These are phyloP conservation scores for Actinemys pallida DNA, from an alignment of 2,113 vertebrate genomes.

Conservation along the genomic window DNA sequence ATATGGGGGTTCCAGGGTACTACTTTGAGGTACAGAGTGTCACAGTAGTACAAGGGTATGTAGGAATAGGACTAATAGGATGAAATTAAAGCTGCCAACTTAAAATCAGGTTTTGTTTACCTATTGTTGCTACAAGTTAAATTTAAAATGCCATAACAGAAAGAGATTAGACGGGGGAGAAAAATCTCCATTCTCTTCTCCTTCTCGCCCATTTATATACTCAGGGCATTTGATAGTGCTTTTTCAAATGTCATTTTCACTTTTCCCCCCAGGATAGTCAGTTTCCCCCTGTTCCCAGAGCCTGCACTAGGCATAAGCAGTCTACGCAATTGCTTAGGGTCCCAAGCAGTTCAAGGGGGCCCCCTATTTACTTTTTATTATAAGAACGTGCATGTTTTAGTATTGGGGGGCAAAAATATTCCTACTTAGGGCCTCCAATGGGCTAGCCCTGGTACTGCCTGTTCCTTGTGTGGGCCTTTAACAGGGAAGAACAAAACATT, in stretches of 20 bases:
- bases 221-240: conserved; percentile 12
- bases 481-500: background rate
- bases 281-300: background rate
- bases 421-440: no score
- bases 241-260: background rate
- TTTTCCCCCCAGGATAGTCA: background rate
- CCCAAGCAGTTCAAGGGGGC: no score
- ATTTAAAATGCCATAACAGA: background rate
- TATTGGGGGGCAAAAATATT: no score
- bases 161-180: background rate
- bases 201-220: conserved; percentile 7
- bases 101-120: background rate
- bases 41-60: background rate
- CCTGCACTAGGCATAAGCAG: no score
- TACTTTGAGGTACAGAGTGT: no score
- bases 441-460: background rate
- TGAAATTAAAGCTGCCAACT: background rate
- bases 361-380: no score
- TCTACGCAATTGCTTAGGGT: no score
- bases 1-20: background rate
- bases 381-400: no score
- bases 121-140: background rate
- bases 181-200: background rate
- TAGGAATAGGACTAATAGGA: conserved; percentile 2
- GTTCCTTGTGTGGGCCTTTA: background rate